phyloP scores from a whole-genome alignment of 2,888 invertebrate species.

The Euplagia quadripunctaria region DNA sequence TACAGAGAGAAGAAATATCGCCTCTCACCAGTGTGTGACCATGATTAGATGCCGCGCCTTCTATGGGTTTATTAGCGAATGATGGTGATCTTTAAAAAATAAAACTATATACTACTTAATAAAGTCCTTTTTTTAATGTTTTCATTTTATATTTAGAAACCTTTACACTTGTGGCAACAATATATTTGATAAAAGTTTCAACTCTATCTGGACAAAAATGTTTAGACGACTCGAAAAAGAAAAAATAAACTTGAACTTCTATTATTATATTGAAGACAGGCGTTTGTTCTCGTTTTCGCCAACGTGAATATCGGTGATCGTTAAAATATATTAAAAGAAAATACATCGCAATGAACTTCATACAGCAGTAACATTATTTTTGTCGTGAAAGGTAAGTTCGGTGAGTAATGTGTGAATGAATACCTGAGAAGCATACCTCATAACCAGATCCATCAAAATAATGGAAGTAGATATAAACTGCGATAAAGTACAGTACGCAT shows the following conservation, averaged over 20 bases:
- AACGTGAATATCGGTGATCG: neutral
- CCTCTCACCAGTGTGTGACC: too few relatives aligned
- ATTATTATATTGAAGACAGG: neutral
- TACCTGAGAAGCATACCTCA: neutral
- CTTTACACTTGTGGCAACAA: too few relatives aligned
- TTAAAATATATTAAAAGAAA: neutral
- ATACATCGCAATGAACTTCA: neutral
- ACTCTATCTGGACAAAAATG: neutral
- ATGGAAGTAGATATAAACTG: slow-evolving; percentile 15
- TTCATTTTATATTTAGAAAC: too few relatives aligned
- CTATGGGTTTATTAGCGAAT: too few relatives aligned
- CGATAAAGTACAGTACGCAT: slow-evolving; percentile 8
- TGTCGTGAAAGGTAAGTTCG: neutral
- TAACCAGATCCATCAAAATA: slow-evolving; percentile 12
- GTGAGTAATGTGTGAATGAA: neutral
- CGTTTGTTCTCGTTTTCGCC: neutral
- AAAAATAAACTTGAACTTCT: neutral
- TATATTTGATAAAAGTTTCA: too few relatives aligned
- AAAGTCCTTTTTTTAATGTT: too few relatives aligned
- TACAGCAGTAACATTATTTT: too few relatives aligned
- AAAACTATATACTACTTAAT: too few relatives aligned
- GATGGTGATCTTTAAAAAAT: too few relatives aligned
- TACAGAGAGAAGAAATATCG: too few relatives aligned
- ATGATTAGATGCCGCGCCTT: too few relatives aligned
- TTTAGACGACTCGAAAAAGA: neutral